These are phyloP conservation scores for Metellina segmentata DNA, from an alignment of 2,888 invertebrate species.

Conservation along the genomic window DNA sequence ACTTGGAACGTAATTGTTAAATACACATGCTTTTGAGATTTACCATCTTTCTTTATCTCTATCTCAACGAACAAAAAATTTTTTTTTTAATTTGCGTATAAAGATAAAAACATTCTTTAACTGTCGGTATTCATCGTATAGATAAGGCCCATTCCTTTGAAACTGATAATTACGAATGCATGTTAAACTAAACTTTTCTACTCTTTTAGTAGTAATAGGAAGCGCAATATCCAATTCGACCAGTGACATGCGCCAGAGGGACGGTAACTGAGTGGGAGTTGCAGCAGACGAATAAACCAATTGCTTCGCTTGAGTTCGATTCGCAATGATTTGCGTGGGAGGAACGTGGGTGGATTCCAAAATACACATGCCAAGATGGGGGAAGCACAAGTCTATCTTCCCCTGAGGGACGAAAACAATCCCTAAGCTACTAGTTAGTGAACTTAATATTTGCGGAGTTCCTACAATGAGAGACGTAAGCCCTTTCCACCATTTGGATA, in stretches of 20 bases:
- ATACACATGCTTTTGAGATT: too few species aligned
- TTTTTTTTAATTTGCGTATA: too few species aligned
- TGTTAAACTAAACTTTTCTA: too few species aligned
- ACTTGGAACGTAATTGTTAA: too few species aligned
- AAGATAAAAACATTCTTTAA: too few species aligned
- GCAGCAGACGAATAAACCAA: slow-evolving; percentile 55
- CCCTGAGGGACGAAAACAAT: not conserved
- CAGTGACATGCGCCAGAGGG: slow-evolving; percentile 45
- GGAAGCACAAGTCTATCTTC: not conserved
- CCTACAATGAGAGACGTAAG: not conserved
- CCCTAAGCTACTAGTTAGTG: not conserved
- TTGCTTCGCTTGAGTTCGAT: slow-evolving; percentile 30
- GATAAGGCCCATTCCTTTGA: too few species aligned
- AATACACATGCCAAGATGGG: not conserved
- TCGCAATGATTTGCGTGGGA: slow-evolving; percentile 14
- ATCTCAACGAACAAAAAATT: too few species aligned
- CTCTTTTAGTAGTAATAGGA: too few species aligned
- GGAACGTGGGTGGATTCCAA: slow-evolving; percentile 24
- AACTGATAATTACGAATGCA: too few species aligned
- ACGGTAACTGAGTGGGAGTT: slow-evolving; percentile 50
- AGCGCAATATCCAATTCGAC: not conserved
- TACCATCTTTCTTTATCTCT: too few species aligned
- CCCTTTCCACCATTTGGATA: not conserved
- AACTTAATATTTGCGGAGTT: not conserved
- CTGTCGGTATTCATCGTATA: too few species aligned